Evolutionary conservation across 2,888 invertebrate species (phyloP).

Genomic region (Catonia carolina): DNA sequence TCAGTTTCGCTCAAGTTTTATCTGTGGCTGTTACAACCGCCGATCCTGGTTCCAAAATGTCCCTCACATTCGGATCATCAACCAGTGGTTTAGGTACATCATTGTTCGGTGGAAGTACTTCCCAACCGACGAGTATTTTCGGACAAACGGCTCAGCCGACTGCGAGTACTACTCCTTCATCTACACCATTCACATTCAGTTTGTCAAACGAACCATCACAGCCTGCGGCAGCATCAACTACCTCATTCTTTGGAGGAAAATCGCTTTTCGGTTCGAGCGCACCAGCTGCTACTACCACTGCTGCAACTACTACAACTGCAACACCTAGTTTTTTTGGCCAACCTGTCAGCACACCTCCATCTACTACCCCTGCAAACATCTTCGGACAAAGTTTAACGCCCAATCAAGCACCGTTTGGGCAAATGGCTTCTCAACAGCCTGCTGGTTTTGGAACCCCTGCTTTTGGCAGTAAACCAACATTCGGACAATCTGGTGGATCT

Average conservation of each 20-base stretch:
- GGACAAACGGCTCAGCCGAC: constrained; percentile 21
- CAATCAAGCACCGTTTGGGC: constrained; percentile 38
- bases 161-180: neutral
- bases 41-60: neutral
- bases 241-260: constrained; percentile 14
- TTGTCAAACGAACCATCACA: constrained; percentile 8
- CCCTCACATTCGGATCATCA: neutral
- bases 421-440: constrained; percentile 23
- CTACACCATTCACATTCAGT: neutral
- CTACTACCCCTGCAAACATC: constrained; percentile 22
- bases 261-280: constrained; percentile 12
- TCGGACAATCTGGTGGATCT: constrained; percentile 27
- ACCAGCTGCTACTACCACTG: constrained; percentile 15
- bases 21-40: neutral
- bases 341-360: constrained; percentile 24
- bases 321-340: constrained; percentile 25
- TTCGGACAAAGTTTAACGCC: constrained; percentile 27
- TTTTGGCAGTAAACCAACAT: constrained; percentile 21
- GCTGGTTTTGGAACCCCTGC: constrained; percentile 5
- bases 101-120: constrained; percentile 3
- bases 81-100: constrained; percentile 5
- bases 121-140: constrained; percentile 22
- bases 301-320: neutral
- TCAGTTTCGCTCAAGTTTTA: constrained; percentile 8
- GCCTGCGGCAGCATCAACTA: neutral